Conservation (phyloP, 23 tunicate genomes). For the Halocynthia roretzi region DNA sequence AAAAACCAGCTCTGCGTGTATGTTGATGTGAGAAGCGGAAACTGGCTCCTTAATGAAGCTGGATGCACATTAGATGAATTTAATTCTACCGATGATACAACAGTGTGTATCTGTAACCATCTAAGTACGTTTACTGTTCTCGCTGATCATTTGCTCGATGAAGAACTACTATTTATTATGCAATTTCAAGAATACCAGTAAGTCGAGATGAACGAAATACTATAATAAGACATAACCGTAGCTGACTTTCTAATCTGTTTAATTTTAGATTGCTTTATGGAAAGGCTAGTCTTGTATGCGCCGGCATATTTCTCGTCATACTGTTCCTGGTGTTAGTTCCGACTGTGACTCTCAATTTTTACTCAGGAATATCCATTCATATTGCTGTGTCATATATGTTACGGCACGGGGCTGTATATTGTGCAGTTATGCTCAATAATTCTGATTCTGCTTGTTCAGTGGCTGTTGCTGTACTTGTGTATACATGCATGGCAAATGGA, state of each 20-base stretch:
- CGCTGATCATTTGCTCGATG: slow-evolving; percentile 44
- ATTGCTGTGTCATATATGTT: not conserved
- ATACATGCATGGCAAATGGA: not conserved
- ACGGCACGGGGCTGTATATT: slow-evolving; percentile 1
- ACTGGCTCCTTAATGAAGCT: slow-evolving; percentile 48
- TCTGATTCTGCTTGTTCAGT: slow-evolving; percentile 13
- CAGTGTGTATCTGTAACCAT: slow-evolving; percentile 68
- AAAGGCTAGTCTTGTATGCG: too few species aligned
- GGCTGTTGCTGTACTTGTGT: slow-evolving; percentile 1
- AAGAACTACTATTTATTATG: not conserved
- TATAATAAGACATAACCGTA: too few species aligned
- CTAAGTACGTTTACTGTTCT: slow-evolving; percentile 78
- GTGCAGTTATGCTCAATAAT: slow-evolving; percentile 1
- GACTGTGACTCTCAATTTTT: slow-evolving; percentile 1
- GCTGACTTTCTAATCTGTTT: too few species aligned
- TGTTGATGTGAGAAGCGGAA: slow-evolving; percentile 28
- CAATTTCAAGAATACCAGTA: slow-evolving; percentile 14
- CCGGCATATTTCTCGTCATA: not conserved
- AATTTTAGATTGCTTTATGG: too few species aligned
- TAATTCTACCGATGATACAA: slow-evolving; percentile 25
- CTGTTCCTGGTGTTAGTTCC: slow-evolving; percentile 4
- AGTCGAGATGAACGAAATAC: not conserved
- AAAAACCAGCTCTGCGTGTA: slow-evolving; percentile 49
- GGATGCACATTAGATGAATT: slow-evolving; percentile 43
- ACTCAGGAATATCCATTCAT: slow-evolving; percentile 13